Evolutionary conservation across 2,888 invertebrate species (phyloP).

Genomic region (Coleophora flavipennella): DNA sequence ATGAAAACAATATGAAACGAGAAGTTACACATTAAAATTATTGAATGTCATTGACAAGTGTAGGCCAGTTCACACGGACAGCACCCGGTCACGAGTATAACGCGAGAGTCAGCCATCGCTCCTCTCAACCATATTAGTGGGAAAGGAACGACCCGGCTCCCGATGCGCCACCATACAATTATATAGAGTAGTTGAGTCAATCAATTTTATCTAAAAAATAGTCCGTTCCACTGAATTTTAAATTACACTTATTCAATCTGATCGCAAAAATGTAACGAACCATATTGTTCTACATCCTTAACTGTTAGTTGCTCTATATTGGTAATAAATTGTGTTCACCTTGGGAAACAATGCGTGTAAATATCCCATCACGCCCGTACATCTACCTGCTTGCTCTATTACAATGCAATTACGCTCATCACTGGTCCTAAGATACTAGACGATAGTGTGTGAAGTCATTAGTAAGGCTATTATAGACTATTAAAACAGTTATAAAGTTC

Average conservation of each 20-base stretch:
- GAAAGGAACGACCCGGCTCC: too few species aligned
- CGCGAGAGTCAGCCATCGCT: too few species aligned
- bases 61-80: too few species aligned
- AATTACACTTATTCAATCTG: background rate
- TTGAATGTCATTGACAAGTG: too few species aligned
- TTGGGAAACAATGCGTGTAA: slow-evolving; percentile 5
- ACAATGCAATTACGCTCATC: slow-evolving; percentile 1
- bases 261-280: slow-evolving; percentile 7
- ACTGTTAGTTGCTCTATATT: slow-evolving; percentile 7
- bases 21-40: too few species aligned
- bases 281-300: slow-evolving; percentile 8
- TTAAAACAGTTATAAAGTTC: slow-evolving; percentile 1
- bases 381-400: background rate
- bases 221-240: too few species aligned
- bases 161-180: too few species aligned
- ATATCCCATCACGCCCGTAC: slow-evolving; percentile 7
- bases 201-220: too few species aligned
- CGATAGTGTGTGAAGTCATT: slow-evolving; percentile 2
- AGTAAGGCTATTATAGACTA: slow-evolving; percentile 3
- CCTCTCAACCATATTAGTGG: too few species aligned
- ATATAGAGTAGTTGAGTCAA: too few species aligned
- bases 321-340: slow-evolving; percentile 8
- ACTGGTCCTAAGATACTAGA: background rate
- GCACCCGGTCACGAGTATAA: too few species aligned
- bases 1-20: too few species aligned